Evolutionary conservation across 2,888 invertebrate species (phyloP).

Genomic region (Nephrotoma appendiculata): DNA sequence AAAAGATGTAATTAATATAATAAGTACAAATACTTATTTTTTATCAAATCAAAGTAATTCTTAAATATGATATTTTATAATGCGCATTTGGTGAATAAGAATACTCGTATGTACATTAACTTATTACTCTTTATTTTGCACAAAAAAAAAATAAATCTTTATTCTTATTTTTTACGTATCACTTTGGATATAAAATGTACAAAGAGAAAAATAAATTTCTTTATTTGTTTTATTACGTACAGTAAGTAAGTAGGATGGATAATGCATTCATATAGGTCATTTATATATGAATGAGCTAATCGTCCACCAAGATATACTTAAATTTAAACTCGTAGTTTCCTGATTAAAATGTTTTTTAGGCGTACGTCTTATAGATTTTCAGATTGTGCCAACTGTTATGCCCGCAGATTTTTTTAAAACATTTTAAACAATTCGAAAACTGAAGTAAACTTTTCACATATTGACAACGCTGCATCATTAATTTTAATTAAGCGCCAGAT

Average conservation of each 20-base stretch:
- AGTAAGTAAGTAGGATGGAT: background rate
- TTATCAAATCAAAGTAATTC: background rate
- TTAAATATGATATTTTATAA: background rate
- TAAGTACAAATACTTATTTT: background rate
- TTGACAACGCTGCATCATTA: background rate
- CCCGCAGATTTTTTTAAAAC: background rate
- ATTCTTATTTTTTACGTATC: background rate
- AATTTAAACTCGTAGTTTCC: background rate
- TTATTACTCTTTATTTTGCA: background rate
- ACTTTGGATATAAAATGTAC: background rate
- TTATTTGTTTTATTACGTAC: background rate
- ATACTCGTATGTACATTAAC: no score
- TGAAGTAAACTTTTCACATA: background rate
- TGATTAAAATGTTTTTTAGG: background rate
- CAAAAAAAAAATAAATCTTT: background rate
- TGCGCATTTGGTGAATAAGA: background rate
- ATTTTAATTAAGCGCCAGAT: background rate
- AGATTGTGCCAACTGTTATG: background rate
- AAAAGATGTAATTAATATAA: background rate
- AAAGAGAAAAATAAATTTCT: background rate
- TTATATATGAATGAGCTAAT: background rate
- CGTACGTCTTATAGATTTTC: background rate
- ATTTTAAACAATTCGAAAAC: background rate
- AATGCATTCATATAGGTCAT: background rate
- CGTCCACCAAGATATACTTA: background rate